Evolutionary conservation across 2,888 invertebrate species (phyloP).

Genomic region (Buathra laborator): DNA sequence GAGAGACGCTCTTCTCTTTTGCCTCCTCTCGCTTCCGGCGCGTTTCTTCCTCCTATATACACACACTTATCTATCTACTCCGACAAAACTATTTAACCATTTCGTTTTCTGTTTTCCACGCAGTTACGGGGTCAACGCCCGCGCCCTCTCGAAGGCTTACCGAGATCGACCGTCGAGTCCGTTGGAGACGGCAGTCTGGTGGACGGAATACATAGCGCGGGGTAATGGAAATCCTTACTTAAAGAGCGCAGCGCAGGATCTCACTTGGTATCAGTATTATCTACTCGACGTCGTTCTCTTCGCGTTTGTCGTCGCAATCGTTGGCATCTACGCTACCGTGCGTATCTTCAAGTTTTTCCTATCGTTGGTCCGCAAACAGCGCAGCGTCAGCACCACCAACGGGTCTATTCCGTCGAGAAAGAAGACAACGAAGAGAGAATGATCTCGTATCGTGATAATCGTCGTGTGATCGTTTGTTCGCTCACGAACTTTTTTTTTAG

Average conservation of each 20-base stretch:
- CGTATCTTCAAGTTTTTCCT: slow-evolving; percentile 62
- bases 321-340: slow-evolving; percentile 62
- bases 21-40: background rate
- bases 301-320: slow-evolving; percentile 48
- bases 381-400: background rate
- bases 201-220: slow-evolving; percentile 73
- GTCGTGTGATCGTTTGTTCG: background rate
- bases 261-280: slow-evolving; percentile 76
- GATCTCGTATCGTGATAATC: background rate
- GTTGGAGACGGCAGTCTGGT: slow-evolving; percentile 73
- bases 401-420: slow-evolving; percentile 19
- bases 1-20: background rate
- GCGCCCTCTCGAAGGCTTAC: slow-evolving; percentile 70
- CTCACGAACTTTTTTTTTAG: background rate
- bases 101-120: slow-evolving; percentile 28
- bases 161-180: slow-evolving; percentile 70
- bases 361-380: background rate
- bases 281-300: slow-evolving; percentile 71
- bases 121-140: slow-evolving; percentile 71
- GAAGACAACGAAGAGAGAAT: slow-evolving; percentile 45
- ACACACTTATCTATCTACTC: slow-evolving; percentile 1
- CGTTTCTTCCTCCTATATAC: background rate
- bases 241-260: slow-evolving; percentile 71
- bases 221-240: slow-evolving; percentile 70
- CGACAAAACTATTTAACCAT: slow-evolving; percentile 4